These are phyloP conservation scores for Abrostola tripartita DNA, from an alignment of 2,888 invertebrate species.

Conservation along the genomic window DNA sequence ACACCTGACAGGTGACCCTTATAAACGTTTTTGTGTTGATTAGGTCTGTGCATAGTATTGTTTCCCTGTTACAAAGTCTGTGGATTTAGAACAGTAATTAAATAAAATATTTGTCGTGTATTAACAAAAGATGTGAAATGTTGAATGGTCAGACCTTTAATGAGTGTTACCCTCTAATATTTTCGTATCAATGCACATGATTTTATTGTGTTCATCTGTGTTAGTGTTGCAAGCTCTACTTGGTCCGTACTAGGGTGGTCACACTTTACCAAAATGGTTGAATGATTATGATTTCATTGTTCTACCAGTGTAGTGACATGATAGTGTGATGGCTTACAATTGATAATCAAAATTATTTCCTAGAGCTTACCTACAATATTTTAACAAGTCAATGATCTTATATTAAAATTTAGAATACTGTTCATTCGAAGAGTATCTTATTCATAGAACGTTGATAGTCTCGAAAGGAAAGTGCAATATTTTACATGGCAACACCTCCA, in stretches of 20 bases:
- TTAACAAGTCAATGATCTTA: slow-evolving; percentile 62
- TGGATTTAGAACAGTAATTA: slow-evolving; percentile 54
- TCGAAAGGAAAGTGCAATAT: slow-evolving; percentile 44
- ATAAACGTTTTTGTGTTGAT: not conserved
- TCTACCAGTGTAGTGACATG: slow-evolving; percentile 68
- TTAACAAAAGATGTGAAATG: slow-evolving; percentile 62
- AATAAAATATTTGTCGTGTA: slow-evolving; percentile 59
- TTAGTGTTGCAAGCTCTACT: slow-evolving; percentile 85
- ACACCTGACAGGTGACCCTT: not conserved
- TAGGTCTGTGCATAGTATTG: not conserved
- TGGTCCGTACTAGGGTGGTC: slow-evolving; percentile 73
- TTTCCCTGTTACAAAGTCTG: slow-evolving; percentile 28
- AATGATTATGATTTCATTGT: slow-evolving; percentile 61
- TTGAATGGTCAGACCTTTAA: slow-evolving; percentile 63
- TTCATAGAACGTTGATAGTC: slow-evolving; percentile 56
- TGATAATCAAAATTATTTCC: slow-evolving; percentile 58
- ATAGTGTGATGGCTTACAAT: slow-evolving; percentile 73
- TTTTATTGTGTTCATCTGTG: slow-evolving; percentile 71
- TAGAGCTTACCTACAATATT: slow-evolving; percentile 62
- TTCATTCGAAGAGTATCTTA: slow-evolving; percentile 71
- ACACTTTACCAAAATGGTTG: slow-evolving; percentile 69
- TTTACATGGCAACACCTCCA: slow-evolving; percentile 58
- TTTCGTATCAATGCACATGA: slow-evolving; percentile 50
- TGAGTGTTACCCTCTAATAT: slow-evolving; percentile 54
- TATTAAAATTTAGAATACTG: slow-evolving; percentile 56